A percentile compares a stretch with the other conserved stretches of the same genome.
Conservation (phyloP, 35 echinoderm and acorn worm genomes). For the Heliocidaris tuberculata region DNA sequence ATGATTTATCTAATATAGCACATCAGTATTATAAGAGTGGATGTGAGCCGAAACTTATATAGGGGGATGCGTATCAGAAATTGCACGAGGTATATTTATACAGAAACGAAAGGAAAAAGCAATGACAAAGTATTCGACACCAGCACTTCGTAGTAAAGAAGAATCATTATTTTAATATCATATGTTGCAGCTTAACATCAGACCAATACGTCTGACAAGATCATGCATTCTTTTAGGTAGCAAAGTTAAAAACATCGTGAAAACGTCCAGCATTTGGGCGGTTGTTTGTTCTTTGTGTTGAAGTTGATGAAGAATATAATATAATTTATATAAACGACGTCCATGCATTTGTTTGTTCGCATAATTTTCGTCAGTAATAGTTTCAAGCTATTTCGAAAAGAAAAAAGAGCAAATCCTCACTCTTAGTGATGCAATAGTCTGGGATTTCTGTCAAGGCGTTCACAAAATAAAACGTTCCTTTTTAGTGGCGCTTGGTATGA, state of each 20-base stretch:
- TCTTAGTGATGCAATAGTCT: background rate
- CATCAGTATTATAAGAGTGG: no score
- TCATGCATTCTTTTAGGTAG: background rate
- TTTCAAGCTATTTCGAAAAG: background rate
- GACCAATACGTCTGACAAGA: no score
- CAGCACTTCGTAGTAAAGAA: background rate
- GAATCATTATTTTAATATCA: background rate
- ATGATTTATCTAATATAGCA: no score
- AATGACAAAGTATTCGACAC: background rate
- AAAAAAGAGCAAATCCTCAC: background rate
- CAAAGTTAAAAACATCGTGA: background rate
- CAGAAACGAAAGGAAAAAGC: no score
- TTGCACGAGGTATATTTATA: no score
- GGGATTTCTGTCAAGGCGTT: background rate
- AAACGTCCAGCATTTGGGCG: background rate
- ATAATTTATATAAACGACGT: background rate
- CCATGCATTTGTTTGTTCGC: background rate
- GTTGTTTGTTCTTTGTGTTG: background rate
- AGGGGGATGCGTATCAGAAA: no score
- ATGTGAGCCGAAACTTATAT: no score
- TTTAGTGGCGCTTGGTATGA: background rate
- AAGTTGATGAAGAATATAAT: background rate
- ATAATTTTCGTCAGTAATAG: background rate
- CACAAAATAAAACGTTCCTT: slow-evolving; percentile 12
- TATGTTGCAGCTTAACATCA: background rate